A percentile compares a stretch with the other conserved stretches of the same genome.
Evolutionary conservation across 2,113 vertebrate species (phyloP).

Genomic region (Mormyrus iriodes): DNA sequence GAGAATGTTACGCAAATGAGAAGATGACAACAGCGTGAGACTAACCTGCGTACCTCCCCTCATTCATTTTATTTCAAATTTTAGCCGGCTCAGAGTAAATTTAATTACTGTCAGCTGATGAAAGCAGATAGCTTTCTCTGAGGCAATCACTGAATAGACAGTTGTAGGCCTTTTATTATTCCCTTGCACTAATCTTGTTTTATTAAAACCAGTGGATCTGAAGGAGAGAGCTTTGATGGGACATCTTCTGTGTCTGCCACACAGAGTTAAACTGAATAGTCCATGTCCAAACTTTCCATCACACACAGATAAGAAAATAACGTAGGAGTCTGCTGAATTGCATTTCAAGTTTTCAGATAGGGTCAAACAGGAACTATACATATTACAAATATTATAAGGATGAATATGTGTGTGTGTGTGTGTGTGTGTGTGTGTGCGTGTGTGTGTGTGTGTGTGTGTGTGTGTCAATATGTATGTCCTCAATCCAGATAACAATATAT

Average conservation of each 20-base stretch:
- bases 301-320: conserved; percentile 15
- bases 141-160: conserved; percentile 57
- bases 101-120: conserved; percentile 68
- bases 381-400: background rate
- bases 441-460: no score
- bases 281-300: background rate
- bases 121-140: conserved; percentile 58
- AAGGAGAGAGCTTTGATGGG: conserved; percentile 48
- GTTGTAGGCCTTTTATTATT: conserved; percentile 59
- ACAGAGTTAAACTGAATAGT: background rate
- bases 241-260: conserved; percentile 15
- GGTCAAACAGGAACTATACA: background rate
- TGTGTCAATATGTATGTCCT: background rate
- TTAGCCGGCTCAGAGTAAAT: conserved; percentile 68
- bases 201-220: conserved; percentile 59
- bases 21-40: conserved; percentile 24
- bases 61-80: conserved; percentile 55
- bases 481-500: background rate
- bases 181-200: conserved; percentile 65
- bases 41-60: conserved; percentile 34
- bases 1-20: conserved; percentile 19
- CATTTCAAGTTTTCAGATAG: background rate
- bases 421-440: no score
- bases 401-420: no score
- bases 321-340: background rate